phyloP scores from a whole-genome alignment of 2,888 invertebrate species.

The Anthrax anthrax region DNA sequence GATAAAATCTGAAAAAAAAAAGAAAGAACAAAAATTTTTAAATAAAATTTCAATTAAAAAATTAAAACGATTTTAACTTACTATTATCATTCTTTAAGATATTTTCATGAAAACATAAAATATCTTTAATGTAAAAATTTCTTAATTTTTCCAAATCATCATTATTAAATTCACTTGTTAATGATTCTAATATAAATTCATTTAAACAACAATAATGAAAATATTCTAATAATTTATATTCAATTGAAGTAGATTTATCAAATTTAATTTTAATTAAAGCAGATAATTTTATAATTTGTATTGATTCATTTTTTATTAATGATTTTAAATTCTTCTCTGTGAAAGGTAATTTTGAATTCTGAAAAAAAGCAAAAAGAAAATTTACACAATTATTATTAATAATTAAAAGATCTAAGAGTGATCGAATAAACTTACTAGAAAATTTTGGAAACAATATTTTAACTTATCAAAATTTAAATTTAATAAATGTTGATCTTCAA shows the following conservation, averaged over 20 bases:
- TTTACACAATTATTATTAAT: too few species aligned
- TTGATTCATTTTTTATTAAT: conserved; percentile 13
- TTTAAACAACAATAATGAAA: conserved; percentile 20
- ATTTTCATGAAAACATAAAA: neutral
- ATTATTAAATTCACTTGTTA: neutral
- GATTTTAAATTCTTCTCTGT: neutral
- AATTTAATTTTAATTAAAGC: conserved; percentile 20
- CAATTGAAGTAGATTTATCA: conserved; percentile 17
- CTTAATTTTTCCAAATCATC: neutral
- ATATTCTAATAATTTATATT: conserved; percentile 18
- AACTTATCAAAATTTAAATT: neutral
- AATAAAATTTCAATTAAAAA: neutral
- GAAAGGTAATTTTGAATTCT: neutral
- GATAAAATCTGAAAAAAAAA: neutral
- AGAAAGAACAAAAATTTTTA: neutral
- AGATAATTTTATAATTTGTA: conserved; percentile 19
- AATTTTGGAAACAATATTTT: neutral
- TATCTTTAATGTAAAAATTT: neutral
- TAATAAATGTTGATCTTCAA: neutral
- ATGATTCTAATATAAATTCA: conserved; percentile 20
- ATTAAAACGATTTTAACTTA: neutral
- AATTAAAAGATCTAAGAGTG: too few species aligned
- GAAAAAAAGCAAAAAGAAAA: neutral
- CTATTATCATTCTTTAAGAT: neutral
- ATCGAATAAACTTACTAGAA: neutral